Base-by-base conservation (phyloP, 1,140 invertebrate genomes). In the Cherax destructor region DNA sequence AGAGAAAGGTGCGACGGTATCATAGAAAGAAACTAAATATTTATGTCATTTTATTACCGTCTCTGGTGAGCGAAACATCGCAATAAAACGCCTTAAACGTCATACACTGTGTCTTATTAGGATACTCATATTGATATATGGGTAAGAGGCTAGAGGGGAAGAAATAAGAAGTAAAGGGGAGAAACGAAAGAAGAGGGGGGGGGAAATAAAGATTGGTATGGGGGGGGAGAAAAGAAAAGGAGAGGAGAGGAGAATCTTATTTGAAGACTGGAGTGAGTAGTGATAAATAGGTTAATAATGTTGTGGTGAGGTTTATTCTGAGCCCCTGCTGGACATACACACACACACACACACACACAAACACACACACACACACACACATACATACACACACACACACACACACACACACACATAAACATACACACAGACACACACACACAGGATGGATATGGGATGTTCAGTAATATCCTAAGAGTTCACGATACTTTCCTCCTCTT, bases 341-440 rank as follows among this genome's bases (percentile, higher is more conserved):
- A 94, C 93, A 96, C 95, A 94, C 95, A 91, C 80, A 89, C 92
- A 21, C 95, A 94, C 91, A 88, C 93, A 88, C 94, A 93, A 7
- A 94, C 93, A 93, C 96, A 94, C 30, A 41, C 30, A 41, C 30
- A 41, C 30, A 94, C 93, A 85, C 93, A 93, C 24, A 96, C 50
- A 93, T 3, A 97, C 93, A 93, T 95, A 41, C 30, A 41, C 30
- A 41, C 30, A 85, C 93, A 93, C 24, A 96, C 50, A 93, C 4
- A 97, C 93, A 93, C 95, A 41, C 30, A 41, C 30, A 41, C 30
- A 41, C 30, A 41, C 30, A n/a, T n/a, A n/a, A n/a, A n/a, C n/a
- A n/a, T n/a, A n/a, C n/a, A n/a, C n/a, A n/a, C n/a, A 85, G 93
- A 93, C 24, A 96, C 50, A 93, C 4, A 97, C 93, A 93, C 95